Percentiles rank a stretch among this genome's conserved stretches.
These are phyloP conservation scores for Lasioglossum pauxillum DNA, from an alignment of 2,888 invertebrate genomes.

Conservation along the genomic window DNA sequence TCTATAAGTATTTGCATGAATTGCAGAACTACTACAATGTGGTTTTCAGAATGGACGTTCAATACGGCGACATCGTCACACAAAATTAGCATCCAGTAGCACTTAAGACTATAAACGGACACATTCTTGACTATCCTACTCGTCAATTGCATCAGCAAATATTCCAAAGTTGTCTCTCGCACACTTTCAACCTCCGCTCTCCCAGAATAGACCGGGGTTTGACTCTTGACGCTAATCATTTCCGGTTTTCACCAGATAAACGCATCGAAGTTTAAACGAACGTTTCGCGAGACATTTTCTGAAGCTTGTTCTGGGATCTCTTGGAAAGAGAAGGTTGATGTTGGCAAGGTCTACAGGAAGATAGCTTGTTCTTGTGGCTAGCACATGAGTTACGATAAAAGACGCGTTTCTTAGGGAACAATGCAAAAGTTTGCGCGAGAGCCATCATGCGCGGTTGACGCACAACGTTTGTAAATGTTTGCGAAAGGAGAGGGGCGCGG, in stretches of 20 bases:
- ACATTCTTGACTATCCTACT: not conserved
- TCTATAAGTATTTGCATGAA: not conserved
- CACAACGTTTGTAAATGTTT: too few species aligned
- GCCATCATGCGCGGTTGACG: too few species aligned
- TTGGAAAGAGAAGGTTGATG: constrained; percentile 4
- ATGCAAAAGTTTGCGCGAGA: not conserved
- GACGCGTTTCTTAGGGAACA: constrained; percentile 14
- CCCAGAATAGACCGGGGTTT: not conserved
- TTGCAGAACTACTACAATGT: not conserved
- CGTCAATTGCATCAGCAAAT: not conserved
- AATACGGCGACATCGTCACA: not conserved
- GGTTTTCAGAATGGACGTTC: not conserved
- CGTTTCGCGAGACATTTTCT: not conserved
- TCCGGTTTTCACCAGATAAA: constrained; percentile 23
- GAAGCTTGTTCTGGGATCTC: not conserved
- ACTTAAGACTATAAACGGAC: not conserved
- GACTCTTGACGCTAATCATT: constrained; percentile 17
- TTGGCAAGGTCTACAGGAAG: constrained; percentile 21
- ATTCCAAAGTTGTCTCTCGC: not conserved
- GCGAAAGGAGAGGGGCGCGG: too few species aligned
- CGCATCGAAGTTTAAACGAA: not conserved
- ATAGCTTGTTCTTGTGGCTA: constrained; percentile 13
- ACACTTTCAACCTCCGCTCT: constrained; percentile 4
- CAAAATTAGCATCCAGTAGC: constrained; percentile 1
- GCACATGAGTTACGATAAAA: not conserved